Conservation (phyloP, 2,797 vertebrate genomes). For the Cirrhinus molitorella region DNA sequence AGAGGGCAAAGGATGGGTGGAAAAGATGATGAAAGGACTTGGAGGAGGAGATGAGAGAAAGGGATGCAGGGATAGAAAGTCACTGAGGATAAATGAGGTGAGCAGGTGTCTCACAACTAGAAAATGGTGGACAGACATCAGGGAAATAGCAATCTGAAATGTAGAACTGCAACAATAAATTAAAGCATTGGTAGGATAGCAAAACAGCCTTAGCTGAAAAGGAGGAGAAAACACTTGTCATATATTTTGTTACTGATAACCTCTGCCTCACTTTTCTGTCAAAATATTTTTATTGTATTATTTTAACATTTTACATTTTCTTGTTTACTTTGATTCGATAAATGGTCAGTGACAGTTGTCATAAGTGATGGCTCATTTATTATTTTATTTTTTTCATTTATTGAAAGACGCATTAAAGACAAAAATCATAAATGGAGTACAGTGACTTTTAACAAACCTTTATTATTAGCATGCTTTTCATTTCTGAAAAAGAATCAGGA, state of each 20-base stretch:
- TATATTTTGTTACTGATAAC: not conserved
- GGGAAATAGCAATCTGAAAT: not conserved
- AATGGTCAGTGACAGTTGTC: no score
- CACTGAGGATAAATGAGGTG: conserved; percentile 12
- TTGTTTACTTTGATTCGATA: no score
- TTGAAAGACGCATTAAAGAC: no score
- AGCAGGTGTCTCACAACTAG: not conserved
- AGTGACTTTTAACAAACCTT: no score
- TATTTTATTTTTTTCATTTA: no score
- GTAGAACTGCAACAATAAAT: not conserved
- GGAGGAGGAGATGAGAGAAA: conserved; percentile 5
- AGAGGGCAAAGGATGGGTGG: conserved; percentile 26
- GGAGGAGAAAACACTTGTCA: not conserved
- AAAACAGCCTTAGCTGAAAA: not conserved
- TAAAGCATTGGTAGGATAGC: not conserved
- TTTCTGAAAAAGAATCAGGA: no score
- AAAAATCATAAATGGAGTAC: no score
- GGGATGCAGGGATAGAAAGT: not conserved
- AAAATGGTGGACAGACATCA: not conserved
- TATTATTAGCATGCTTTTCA: no score
- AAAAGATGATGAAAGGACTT: conserved; percentile 39
- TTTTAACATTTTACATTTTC: no score
- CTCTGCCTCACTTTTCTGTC: not conserved
- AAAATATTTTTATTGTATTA: not conserved
- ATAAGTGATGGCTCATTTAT: no score